Base-by-base conservation (phyloP, 2,113 vertebrate genomes). In the Prochilodus magdalenae region DNA sequence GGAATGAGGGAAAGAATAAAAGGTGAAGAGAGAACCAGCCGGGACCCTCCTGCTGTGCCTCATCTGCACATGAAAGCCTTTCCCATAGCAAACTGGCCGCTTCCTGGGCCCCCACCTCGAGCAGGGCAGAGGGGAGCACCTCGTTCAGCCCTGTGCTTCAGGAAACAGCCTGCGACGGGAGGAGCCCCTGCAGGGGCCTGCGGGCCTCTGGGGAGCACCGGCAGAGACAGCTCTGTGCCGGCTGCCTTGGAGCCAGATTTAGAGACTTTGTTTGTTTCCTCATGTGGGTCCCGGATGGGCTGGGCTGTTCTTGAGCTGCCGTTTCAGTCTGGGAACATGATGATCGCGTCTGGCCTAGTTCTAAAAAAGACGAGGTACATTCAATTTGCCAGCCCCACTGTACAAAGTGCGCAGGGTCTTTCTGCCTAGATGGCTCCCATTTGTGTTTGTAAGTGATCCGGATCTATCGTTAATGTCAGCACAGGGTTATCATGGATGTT, bases 1-100 rank as follows among this genome's bases (percentile, higher is more conserved):
- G 30, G n/a, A 77, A 71, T 49, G 40, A 49, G 44, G 20, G 27
- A 75, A 60, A 55, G 36, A 60, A 69, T 33, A 49, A 59, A 44
- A 44, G 71, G 66, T 60, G 7, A 36, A 81, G 29, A 44, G 44
- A 74, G 59, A 72, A 65, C 12, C 57, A 60, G 57, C 57, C 22
- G 18, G 24, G 16, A 77, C 27, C 55, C 82, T 74, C 71, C 76
- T 84, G 53, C 82, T 75, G 83, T 51, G 55, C 63, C 70, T 75
- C 27, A 75, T 84, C 78, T 80, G 76, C 77, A 84, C 74, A 71
- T 84, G 77, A 80, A 84, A 70, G 83, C 30, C 53, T 55, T 55
- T 22, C 5, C 49, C 14, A 2, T 55, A 7, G 53, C 51, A 75
- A n/a, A 60, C 57, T n/a, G 24, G 62, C 60, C 66, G 80, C 47